These are phyloP conservation scores for Xestoiulus laeticollis DNA, from an alignment of 2,888 invertebrate species.

Conservation along the genomic window DNA sequence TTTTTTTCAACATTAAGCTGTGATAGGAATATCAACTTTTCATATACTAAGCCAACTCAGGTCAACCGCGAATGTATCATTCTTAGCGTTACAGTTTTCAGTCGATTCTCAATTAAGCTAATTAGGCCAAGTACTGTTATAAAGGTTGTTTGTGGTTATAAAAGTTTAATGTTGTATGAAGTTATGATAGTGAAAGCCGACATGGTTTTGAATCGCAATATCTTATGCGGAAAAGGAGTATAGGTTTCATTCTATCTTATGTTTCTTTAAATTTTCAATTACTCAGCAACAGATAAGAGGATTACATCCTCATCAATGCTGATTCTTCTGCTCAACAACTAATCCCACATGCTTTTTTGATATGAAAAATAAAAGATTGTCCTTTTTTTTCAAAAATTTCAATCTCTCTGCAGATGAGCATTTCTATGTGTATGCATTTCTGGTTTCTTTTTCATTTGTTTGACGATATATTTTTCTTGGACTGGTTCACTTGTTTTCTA, in stretches of 20 bases:
- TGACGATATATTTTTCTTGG: conserved; percentile 39
- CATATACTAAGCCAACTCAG: too few relatives aligned
- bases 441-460: conserved; percentile 42
- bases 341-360: conserved; percentile 12
- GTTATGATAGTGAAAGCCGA: too few relatives aligned
- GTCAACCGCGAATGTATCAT: too few relatives aligned
- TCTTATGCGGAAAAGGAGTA: not conserved
- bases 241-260: not conserved
- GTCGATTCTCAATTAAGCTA: too few relatives aligned
- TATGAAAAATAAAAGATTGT: not conserved
- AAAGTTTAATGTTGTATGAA: too few relatives aligned
- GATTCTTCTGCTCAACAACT: conserved; percentile 22
- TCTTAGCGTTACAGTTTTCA: too few relatives aligned
- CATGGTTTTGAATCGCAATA: too few relatives aligned
- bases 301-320: conserved; percentile 37
- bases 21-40: too few relatives aligned
- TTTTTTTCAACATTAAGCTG: too few relatives aligned
- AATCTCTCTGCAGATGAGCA: not conserved
- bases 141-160: too few relatives aligned
- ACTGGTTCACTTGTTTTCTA: conserved; percentile 44
- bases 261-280: conserved; percentile 28
- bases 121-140: too few relatives aligned
- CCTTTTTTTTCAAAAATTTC: conserved; percentile 10
- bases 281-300: conserved; percentile 5
- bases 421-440: not conserved